Percentiles rank a stretch among this genome's conserved stretches.
Conservation (phyloP, 2,888 invertebrate genomes). For the Drosophila neonasuta region DNA sequence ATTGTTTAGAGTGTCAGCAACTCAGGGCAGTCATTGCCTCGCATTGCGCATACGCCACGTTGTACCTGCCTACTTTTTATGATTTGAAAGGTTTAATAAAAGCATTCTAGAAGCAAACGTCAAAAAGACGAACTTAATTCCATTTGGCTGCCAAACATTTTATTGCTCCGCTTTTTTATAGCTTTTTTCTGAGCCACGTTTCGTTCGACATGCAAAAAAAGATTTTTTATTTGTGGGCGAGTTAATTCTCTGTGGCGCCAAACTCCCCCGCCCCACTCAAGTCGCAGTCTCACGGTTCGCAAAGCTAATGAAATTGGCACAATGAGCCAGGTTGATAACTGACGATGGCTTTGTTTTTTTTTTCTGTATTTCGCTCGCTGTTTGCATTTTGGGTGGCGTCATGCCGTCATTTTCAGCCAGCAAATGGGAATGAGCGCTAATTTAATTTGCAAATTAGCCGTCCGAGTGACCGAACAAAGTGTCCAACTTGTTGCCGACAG, state of each 20-base stretch:
- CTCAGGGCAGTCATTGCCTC: conserved; percentile 36
- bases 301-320: conserved; percentile 60
- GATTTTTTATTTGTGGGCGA: conserved; percentile 33
- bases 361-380: neutral
- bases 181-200: conserved; percentile 29
- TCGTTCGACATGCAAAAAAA: conserved; percentile 60
- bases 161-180: conserved; percentile 43
- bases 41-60: conserved; percentile 27
- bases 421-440: conserved; percentile 71
- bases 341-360: conserved; percentile 62
- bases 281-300: conserved; percentile 33
- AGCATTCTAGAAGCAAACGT: conserved; percentile 19
- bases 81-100: conserved; percentile 10
- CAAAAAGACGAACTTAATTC: conserved; percentile 38
- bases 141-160: conserved; percentile 52
- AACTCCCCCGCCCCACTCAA: conserved; percentile 13
- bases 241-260: conserved; percentile 30
- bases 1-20: conserved; percentile 16
- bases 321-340: conserved; percentile 43
- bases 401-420: conserved; percentile 56
- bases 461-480: conserved; percentile 3
- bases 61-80: conserved; percentile 8
- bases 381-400: conserved; percentile 64
- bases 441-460: conserved; percentile 75
- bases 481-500: conserved; percentile 40